Conservation (phyloP, 2,797 vertebrate genomes). For the Tenualosa thibaudeaui region DNA sequence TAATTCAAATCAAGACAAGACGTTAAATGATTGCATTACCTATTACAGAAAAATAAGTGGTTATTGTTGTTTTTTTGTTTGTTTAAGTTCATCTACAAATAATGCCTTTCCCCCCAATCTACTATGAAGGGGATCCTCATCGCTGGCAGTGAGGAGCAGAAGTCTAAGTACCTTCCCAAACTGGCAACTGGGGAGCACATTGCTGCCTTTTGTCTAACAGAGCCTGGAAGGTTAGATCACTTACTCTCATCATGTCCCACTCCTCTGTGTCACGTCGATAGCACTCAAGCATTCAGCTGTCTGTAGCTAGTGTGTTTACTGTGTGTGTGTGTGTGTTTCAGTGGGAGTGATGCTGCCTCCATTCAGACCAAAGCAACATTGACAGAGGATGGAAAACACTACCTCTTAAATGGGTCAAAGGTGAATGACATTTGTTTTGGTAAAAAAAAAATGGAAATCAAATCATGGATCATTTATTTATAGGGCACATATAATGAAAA, state of each 20-base stretch:
- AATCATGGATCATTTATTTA: not conserved
- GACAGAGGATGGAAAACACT: slow-evolving; percentile 85
- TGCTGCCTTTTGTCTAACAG: slow-evolving; percentile 95
- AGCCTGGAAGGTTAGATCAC: slow-evolving; percentile 84
- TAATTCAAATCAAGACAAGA: too few relatives aligned
- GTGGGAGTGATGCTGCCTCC: slow-evolving; percentile 92
- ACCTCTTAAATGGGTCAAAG: slow-evolving; percentile 88
- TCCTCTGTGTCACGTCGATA: not conserved
- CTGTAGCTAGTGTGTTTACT: not conserved
- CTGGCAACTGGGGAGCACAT: slow-evolving; percentile 89
- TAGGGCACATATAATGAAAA: not conserved
- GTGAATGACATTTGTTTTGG: slow-evolving; percentile 46
- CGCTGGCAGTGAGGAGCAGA: slow-evolving; percentile 89
- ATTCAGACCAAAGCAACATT: slow-evolving; percentile 84
- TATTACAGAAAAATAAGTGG: too few relatives aligned
- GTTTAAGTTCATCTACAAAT: not conserved
- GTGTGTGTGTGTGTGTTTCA: slow-evolving; percentile 56
- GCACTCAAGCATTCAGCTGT: not conserved
- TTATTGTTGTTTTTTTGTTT: too few relatives aligned
- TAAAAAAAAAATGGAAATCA: not conserved
- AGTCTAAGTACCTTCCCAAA: slow-evolving; percentile 88
- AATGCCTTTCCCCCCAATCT: not conserved
- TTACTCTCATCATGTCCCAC: not conserved
- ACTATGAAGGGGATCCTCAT: slow-evolving; percentile 87
- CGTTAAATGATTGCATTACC: too few relatives aligned